These are phyloP conservation scores for Spinibarbus caldwelli DNA, from an alignment of 2,797 vertebrate species.

Conservation along the genomic window DNA sequence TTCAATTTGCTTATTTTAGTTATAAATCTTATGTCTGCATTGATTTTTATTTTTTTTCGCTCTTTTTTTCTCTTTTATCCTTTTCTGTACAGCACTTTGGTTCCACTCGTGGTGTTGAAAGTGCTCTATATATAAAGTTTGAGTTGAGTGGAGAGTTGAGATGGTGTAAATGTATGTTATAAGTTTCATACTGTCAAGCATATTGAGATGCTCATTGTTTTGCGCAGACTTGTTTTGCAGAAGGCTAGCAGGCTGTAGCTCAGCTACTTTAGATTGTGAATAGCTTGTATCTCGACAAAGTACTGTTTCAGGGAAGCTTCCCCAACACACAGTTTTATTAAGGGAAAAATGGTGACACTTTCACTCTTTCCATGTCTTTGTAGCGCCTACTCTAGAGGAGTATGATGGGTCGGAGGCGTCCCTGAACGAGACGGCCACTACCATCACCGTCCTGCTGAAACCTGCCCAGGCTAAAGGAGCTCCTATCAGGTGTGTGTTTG, in stretches of 20 bases:
- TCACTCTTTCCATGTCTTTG: neutral
- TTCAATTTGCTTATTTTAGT: neutral
- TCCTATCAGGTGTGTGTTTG: constrained; percentile 86
- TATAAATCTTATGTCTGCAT: too few relatives aligned
- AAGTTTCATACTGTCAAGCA: neutral
- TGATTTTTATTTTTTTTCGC: too few relatives aligned
- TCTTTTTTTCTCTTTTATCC: too few relatives aligned
- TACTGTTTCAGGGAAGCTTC: neutral
- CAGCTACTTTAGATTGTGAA: neutral
- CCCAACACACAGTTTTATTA: neutral
- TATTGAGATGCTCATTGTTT: neutral
- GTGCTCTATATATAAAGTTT: neutral
- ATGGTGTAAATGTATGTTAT: neutral
- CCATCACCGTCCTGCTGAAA: constrained; percentile 95
- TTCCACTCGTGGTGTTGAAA: too few relatives aligned
- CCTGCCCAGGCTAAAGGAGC: constrained; percentile 98
- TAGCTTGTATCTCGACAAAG: neutral
- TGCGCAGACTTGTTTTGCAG: neutral
- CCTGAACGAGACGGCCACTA: constrained; percentile 97
- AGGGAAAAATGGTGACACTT: neutral
- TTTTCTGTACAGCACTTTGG: neutral
- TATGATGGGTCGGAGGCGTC: constrained; percentile 94
- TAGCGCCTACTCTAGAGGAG: constrained; percentile 95
- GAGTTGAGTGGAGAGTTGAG: too few relatives aligned
- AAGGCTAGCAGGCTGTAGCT: neutral